Evolutionary conservation across 2,113 vertebrate genomes (phyloP), one percentile per base, ranked within the genome.

Genomic region (Clarias magur): DNA sequence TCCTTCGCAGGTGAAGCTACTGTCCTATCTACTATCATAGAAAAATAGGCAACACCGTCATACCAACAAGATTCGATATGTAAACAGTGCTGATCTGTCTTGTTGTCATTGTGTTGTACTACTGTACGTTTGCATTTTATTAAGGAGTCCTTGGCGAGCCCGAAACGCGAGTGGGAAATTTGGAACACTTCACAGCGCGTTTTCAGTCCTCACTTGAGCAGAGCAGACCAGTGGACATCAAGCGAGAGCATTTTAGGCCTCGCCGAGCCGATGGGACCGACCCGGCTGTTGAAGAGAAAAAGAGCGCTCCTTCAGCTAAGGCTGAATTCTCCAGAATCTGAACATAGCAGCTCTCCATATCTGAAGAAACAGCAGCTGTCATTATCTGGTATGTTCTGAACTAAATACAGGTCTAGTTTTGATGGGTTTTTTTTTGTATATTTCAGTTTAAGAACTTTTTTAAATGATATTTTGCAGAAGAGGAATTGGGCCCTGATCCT

Each of bases 231-330:
- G 0, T 94, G 95, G 95, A 88, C 90, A 0, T 96, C 95, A 13
- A 93, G 91, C 9, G 91, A 95, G 89, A 95, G 94, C 83, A 92
- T 95, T 79, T 93, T 93, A 54, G 92, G 91, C 54, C 79, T 92
- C 30, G 89, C 93, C 10, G 88, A 90, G 27, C 72, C 81, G 15
- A 79, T 87, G n/a, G 90, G 90, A n/a, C 89, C 80, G 0, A 60
- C 73, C 5, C 90, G 89, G 13, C 90, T 93, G 67, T 90, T 96
- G 59, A 93, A 91, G 87, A 91, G 95, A 88, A 95, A 94, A 90
- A 95, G 94, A 90, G 92, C 92, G 6, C 62, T 93, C 76, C 91
- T 89, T 53, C 93, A 94, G 83, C 91, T 93, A 21, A 80, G 84
- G 15, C 83, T 95, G 59, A 88, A 91, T 0, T 82, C 93, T 0